Evolutionary conservation across 2,888 invertebrate genomes (phyloP).

Genomic region (Apodemia zela): DNA sequence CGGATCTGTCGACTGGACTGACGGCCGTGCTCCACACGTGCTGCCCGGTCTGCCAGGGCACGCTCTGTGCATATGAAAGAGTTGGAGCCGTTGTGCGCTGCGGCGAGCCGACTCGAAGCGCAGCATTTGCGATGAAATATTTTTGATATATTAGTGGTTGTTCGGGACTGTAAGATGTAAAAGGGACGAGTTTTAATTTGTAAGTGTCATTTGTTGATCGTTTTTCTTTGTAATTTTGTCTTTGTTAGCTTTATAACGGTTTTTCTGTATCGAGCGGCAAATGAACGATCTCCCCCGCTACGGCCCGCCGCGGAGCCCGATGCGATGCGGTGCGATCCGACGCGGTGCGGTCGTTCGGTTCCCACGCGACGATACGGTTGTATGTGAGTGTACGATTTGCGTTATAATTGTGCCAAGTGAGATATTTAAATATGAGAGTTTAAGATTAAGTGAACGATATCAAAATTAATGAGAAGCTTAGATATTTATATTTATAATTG

Average conservation of each 20-base stretch:
- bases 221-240: conserved; percentile 75
- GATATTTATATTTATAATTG: conserved; percentile 75
- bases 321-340: neutral
- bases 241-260: conserved; percentile 77
- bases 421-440: conserved; percentile 73
- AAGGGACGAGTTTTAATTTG: conserved; percentile 74
- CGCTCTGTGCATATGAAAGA: neutral
- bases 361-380: conserved; percentile 41
- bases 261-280: conserved; percentile 54
- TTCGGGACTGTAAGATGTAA: conserved; percentile 65
- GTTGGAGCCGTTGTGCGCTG: conserved; percentile 19
- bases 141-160: conserved; percentile 70
- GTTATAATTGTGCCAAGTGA: conserved; percentile 78
- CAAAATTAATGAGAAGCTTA: conserved; percentile 74
- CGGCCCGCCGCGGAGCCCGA: conserved; percentile 27
- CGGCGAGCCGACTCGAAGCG: conserved; percentile 18
- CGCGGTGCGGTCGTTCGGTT: conserved; percentile 33
- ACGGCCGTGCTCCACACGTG: too few relatives aligned
- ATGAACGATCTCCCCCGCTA: conserved; percentile 28
- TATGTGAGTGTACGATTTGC: conserved; percentile 69
- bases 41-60: too few relatives aligned
- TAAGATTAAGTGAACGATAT: conserved; percentile 78
- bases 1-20: too few relatives aligned
- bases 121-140: conserved; percentile 29
- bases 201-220: conserved; percentile 78